Base-by-base conservation (phyloP, 2,888 invertebrate species). In the Eremobia ochroleuca region DNA sequence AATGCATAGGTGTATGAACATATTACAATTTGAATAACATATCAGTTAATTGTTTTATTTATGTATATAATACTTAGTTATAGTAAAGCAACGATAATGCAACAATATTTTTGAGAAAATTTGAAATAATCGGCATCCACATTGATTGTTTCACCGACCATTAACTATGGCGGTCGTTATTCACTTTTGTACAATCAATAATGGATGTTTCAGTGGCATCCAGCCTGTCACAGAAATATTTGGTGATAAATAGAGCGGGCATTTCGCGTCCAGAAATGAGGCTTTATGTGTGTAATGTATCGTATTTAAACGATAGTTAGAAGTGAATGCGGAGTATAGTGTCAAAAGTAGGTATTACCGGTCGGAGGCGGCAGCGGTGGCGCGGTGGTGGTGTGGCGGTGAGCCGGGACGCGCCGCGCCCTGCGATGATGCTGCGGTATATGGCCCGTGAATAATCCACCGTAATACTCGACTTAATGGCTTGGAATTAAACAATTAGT, bases 401-500 rank as follows among this genome's bases (percentile, higher is more conserved):
- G 85, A 79, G 81, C 80, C 82, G 78, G 86, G 82, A 83, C 87
- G 87, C 85, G 85, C 89, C 92, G 90, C 88, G 86, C 88, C 91
- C 93, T 91, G 92, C 93, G 92, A 92, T 92, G 94, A 92, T 94
- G 94, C 94, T 93, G 94, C 93, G 94, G 91, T 96, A 95, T 95
- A 96, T 97, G 95, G 94, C 89, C 94, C 96, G 96, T 96, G 94
- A 96, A 94, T 96, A 97, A 96, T 96, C 95, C 94, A 89, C 92
- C 94, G 93, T 96, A 96, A 96, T 96, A 96, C 95, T 94, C 93
- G 92, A 94, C 91, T 94, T 95, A 96, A 96, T 97, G 96, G 95
- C 90, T 94, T 93, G 96, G 96, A 96, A 96, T 96, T 96, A 95
- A 96, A 96, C 95, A 96, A 97, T 96, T 96, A 96, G 95, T 95